A percentile compares a stretch with the other conserved stretches of the same genome.
Conservation (phyloP, 2,797 vertebrate species). For the Forpus xanthops region DNA sequence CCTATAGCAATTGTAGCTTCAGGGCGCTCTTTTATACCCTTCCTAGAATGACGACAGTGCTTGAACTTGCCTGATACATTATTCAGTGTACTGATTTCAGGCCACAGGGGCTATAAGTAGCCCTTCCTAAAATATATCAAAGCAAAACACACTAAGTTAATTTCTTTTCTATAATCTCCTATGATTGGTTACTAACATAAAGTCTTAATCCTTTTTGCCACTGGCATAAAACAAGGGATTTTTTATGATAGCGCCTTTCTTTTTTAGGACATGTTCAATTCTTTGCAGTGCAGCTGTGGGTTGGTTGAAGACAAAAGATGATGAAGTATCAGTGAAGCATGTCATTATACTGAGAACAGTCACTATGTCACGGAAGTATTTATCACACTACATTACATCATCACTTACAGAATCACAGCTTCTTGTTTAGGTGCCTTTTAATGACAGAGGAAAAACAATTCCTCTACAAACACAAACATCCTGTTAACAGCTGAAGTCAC, state of each 20-base stretch:
- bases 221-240: neutral
- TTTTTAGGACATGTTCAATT: neutral
- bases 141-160: neutral
- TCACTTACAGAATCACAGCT: neutral
- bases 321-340: neutral
- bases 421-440: constrained; percentile 24
- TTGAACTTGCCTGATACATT: neutral
- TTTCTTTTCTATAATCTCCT: neutral
- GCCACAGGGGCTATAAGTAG: neutral
- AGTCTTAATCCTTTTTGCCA: neutral
- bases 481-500: constrained; percentile 59
- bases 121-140: neutral
- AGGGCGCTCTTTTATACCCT: neutral
- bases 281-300: neutral
- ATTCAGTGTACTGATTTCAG: neutral
- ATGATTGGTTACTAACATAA: neutral
- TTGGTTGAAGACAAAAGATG: neutral
- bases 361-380: neutral
- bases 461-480: neutral
- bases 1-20: neutral
- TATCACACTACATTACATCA: constrained; percentile 1
- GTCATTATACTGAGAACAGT: neutral
- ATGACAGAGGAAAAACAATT: constrained; percentile 34
- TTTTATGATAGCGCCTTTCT: neutral
- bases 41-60: neutral